Evolutionary conservation across 2,797 vertebrate genomes (phyloP).

Genomic region (Pelobates cultripes): DNA sequence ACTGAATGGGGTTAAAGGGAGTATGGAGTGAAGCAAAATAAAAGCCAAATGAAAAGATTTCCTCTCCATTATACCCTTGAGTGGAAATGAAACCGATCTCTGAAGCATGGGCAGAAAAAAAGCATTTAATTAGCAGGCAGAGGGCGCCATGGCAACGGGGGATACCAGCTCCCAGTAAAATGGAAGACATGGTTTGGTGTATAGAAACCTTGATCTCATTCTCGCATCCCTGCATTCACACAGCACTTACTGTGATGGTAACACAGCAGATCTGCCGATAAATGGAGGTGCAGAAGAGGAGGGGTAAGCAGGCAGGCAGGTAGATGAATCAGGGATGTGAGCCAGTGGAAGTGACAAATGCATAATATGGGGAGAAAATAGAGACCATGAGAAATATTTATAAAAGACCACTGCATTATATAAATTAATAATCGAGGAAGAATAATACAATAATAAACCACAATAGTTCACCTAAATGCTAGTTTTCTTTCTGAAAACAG

Average conservation of each 20-base stretch:
- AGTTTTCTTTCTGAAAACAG: no score
- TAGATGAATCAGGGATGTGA: not conserved
- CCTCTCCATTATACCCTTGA: not conserved
- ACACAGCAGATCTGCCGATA: conserved; percentile 59
- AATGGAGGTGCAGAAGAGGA: not conserved
- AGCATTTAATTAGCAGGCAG: conserved; percentile 75
- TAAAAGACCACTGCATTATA: no score
- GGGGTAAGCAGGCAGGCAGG: not conserved
- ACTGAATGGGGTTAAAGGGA: not conserved
- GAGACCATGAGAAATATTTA: not conserved
- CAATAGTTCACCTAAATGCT: no score
- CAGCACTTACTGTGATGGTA: conserved; percentile 60
- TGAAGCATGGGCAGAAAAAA: conserved; percentile 58
- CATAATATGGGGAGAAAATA: not conserved
- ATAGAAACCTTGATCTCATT: conserved; percentile 40
- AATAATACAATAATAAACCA: no score
- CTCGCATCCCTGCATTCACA: conserved; percentile 57
- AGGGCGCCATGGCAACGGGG: conserved; percentile 80
- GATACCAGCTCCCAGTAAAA: conserved; percentile 66
- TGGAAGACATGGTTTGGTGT: conserved; percentile 22
- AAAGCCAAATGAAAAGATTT: not conserved
- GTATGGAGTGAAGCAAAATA: not conserved
- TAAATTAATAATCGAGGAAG: no score
- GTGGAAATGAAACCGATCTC: conserved; percentile 42
- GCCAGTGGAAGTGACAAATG: not conserved